Conservation (phyloP, 2,113 vertebrate species). For the Tretioscincus oriximinensis region DNA sequence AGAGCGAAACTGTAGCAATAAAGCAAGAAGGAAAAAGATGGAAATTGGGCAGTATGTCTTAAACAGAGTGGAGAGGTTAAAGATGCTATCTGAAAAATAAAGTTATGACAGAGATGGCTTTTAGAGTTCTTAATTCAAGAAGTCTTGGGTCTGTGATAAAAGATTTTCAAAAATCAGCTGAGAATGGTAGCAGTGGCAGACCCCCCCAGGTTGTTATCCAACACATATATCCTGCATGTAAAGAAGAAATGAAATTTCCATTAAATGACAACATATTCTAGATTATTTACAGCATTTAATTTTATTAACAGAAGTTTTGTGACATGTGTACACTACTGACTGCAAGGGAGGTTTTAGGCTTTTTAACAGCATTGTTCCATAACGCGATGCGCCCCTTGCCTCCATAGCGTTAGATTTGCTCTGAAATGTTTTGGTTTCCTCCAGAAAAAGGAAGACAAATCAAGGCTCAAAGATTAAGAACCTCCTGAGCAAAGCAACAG, state of each 20-base stretch:
- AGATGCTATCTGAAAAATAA: not conserved
- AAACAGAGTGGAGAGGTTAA: too few species aligned
- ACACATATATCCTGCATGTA: not conserved
- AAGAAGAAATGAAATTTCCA: not conserved
- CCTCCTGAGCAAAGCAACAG: too few species aligned
- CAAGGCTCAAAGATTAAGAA: too few species aligned
- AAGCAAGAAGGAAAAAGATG: not conserved
- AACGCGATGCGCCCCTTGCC: too few species aligned
- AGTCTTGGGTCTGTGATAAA: not conserved
- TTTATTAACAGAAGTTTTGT: not conserved
- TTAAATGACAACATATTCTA: not conserved
- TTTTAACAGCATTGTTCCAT: too few species aligned
- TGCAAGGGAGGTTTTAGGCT: too few species aligned
- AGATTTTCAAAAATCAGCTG: not conserved
- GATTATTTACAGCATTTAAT: not conserved
- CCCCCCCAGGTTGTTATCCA: not conserved
- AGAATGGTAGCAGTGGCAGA: not conserved
- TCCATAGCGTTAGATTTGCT: too few species aligned
- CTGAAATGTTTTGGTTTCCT: too few species aligned
- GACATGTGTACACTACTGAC: not conserved
- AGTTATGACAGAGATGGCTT: not conserved
- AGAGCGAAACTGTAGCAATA: conserved; percentile 81
- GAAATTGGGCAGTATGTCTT: too few species aligned
- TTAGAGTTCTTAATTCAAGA: not conserved
- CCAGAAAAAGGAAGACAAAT: too few species aligned